Conservation (phyloP, 2,797 vertebrate genomes). For the Coreius guichenoti region DNA sequence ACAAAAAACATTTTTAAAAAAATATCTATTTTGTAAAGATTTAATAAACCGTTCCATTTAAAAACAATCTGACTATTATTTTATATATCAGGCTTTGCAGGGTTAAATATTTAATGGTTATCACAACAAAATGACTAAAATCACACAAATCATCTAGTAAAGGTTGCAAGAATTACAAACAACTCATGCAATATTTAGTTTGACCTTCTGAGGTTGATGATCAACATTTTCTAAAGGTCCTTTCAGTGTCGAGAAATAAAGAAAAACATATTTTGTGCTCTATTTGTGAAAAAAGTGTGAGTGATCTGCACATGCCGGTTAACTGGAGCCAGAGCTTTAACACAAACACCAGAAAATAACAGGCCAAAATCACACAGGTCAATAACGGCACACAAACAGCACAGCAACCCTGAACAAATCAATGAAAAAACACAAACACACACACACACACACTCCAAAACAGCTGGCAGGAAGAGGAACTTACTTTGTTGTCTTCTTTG, state of each 20-base stretch:
- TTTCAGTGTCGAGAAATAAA: neutral
- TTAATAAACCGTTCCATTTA: neutral
- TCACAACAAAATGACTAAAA: neutral
- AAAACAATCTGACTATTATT: neutral
- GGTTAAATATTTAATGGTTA: neutral
- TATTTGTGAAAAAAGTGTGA: neutral
- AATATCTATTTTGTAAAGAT: no score
- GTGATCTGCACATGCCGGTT: neutral
- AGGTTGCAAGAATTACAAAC: neutral
- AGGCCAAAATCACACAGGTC: neutral
- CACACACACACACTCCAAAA: neutral
- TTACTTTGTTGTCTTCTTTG: slow-evolving; percentile 36
- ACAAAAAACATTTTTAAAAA: no score
- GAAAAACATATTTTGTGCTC: neutral
- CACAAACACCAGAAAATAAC: slow-evolving; percentile 1
- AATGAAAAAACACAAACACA: neutral
- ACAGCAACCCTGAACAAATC: neutral
- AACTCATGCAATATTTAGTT: neutral
- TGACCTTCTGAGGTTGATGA: neutral
- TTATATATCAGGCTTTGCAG: neutral
- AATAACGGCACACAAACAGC: neutral
- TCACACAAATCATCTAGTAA: neutral
- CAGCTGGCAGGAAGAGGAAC: neutral
- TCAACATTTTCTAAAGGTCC: neutral
- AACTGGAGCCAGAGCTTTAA: neutral